A percentile compares a stretch with the other conserved stretches of the same genome.
These are phyloP conservation scores for Xiphias gladius DNA, from an alignment of 2,113 vertebrate genomes.

Conservation along the genomic window DNA sequence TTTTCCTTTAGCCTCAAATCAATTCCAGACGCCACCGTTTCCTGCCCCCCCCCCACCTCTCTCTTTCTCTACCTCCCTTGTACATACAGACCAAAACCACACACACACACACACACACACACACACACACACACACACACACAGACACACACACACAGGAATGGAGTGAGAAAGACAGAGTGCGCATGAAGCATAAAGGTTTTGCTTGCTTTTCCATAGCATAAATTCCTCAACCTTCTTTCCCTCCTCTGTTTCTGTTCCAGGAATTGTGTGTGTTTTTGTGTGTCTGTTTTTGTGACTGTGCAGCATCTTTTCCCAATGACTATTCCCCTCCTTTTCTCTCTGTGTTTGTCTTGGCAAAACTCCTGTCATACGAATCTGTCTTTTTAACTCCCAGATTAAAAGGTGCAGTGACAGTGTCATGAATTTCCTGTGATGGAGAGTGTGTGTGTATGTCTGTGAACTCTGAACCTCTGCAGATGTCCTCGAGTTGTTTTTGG, in stretches of 20 bases:
- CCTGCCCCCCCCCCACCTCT: slow-evolving; percentile 69
- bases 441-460: background rate
- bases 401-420: slow-evolving; percentile 40
- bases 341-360: slow-evolving; percentile 30
- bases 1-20: slow-evolving; percentile 85
- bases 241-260: slow-evolving; percentile 30
- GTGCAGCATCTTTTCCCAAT: background rate
- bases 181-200: slow-evolving; percentile 8
- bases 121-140: slow-evolving; percentile 48
- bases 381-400: slow-evolving; percentile 44
- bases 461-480: slow-evolving; percentile 47
- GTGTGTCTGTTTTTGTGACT: slow-evolving; percentile 9
- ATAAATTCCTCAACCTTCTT: slow-evolving; percentile 51
- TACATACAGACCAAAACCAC: slow-evolving; percentile 58
- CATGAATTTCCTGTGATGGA: slow-evolving; percentile 33
- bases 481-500: slow-evolving; percentile 25
- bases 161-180: slow-evolving; percentile 22
- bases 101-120: slow-evolving; percentile 35
- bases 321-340: background rate
- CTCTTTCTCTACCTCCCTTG: slow-evolving; percentile 46
- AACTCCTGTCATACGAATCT: slow-evolving; percentile 23
- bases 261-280: slow-evolving; percentile 39
- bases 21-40: slow-evolving; percentile 85
- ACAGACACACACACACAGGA: slow-evolving; percentile 46
- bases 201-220: slow-evolving; percentile 48